These are phyloP conservation scores for Andrena chrysosceles DNA, from an alignment of 2,888 invertebrate species.

Conservation along the genomic window DNA sequence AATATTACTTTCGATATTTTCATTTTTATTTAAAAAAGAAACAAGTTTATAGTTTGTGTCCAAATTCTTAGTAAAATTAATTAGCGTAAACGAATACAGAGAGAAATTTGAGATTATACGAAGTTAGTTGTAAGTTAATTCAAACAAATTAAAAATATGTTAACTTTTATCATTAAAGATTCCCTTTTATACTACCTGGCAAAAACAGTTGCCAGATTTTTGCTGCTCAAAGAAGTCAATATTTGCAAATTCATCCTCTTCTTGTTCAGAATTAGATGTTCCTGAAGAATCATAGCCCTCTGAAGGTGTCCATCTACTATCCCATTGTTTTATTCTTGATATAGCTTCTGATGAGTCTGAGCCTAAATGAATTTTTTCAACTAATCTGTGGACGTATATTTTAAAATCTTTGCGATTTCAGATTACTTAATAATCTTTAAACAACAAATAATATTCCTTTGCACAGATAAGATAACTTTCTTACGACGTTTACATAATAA, in stretches of 20 bases:
- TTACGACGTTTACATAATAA: not conserved
- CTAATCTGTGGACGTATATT: constrained; percentile 7
- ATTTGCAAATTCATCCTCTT: constrained; percentile 53
- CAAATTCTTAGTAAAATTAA: no score
- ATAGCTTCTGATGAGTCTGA: constrained; percentile 80
- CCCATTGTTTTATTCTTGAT: constrained; percentile 80
- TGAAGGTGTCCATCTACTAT: constrained; percentile 79
- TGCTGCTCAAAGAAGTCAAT: constrained; percentile 24
- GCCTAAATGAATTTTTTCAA: constrained; percentile 64
- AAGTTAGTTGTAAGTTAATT: no score
- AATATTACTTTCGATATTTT: not conserved
- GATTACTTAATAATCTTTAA: not conserved
- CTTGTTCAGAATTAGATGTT: constrained; percentile 78
- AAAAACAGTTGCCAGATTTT: constrained; percentile 79
- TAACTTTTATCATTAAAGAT: not conserved
- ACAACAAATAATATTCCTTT: not conserved
- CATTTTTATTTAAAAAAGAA: no score
- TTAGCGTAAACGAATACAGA: no score
- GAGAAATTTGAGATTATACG: no score
- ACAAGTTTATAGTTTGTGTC: no score
- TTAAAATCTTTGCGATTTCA: not conserved
- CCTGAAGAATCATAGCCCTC: constrained; percentile 81
- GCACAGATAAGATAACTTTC: not conserved
- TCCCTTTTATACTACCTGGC: constrained; percentile 75
- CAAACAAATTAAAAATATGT: no score